Evolutionary conservation across 2,797 vertebrate genomes (phyloP).

Genomic region (Onychomys torridus): DNA sequence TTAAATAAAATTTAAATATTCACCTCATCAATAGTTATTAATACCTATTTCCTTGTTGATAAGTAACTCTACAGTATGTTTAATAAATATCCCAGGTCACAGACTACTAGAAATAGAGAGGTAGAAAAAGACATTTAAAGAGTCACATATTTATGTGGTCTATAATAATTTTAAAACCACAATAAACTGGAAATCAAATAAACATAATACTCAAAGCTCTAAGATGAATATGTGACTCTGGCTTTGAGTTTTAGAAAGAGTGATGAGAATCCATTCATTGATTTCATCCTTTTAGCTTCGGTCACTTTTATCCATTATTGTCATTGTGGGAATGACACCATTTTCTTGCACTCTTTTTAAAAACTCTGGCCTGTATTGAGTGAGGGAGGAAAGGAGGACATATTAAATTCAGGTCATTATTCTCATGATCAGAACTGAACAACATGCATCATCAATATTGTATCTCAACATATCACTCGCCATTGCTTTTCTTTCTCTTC

Average conservation of each 20-base stretch:
- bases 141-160: background rate
- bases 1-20: conserved; percentile 19
- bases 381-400: background rate
- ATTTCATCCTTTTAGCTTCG: background rate
- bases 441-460: background rate
- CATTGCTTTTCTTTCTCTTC: background rate
- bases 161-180: background rate
- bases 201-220: background rate
- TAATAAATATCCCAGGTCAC: background rate
- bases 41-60: background rate
- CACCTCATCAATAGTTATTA: background rate
- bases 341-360: conserved; percentile 16
- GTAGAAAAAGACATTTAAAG: background rate
- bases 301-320: background rate
- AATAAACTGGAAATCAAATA: conserved; percentile 21
- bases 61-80: background rate
- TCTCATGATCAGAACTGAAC: background rate
- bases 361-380: background rate
- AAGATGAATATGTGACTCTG: background rate
- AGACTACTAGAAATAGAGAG: background rate
- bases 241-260: background rate
- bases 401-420: background rate
- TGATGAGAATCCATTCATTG: background rate
- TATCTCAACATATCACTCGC: background rate
- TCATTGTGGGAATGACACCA: background rate